A percentile compares a stretch with the other conserved stretches of the same genome.
Conservation (phyloP, 2,113 vertebrate genomes). For the Setophaga petechia region DNA sequence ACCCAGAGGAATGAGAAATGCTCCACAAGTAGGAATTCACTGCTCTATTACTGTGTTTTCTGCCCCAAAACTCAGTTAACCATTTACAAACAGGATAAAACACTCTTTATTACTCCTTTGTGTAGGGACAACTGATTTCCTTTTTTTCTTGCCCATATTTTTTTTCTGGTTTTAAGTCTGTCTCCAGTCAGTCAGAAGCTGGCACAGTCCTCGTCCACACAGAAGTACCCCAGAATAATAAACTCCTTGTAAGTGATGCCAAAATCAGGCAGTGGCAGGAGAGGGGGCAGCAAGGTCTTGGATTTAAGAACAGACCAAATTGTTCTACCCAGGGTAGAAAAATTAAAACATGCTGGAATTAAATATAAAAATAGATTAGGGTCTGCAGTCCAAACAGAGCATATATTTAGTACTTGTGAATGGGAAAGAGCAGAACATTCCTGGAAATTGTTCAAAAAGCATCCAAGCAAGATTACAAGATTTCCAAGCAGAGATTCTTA, state of each 20-base stretch:
- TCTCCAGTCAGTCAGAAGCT: neutral
- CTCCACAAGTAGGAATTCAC: neutral
- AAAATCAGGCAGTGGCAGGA: neutral
- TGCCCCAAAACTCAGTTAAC: neutral
- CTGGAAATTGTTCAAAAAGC: slow-evolving; percentile 42
- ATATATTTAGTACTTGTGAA: slow-evolving; percentile 60
- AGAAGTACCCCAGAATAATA: slow-evolving; percentile 7
- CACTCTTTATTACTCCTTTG: neutral
- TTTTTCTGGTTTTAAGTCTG: neutral
- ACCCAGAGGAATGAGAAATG: neutral
- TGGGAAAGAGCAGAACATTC: slow-evolving; percentile 52
- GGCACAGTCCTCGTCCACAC: neutral
- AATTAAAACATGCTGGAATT: slow-evolving; percentile 17
- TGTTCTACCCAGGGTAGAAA: neutral
- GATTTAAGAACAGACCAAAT: slow-evolving; percentile 27
- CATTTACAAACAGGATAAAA: neutral
- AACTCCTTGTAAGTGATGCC: neutral
- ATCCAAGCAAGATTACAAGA: slow-evolving; percentile 23
- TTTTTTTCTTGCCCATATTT: neutral
- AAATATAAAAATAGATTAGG: slow-evolving; percentile 50
- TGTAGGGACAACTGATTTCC: neutral
- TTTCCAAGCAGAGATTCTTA: slow-evolving; percentile 9
- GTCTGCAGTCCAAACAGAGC: slow-evolving; percentile 16
- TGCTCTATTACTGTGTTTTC: neutral
- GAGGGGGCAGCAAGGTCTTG: neutral